phyloP scores from a whole-genome alignment of 2,888 invertebrate species.

The Branchellion lobata region DNA sequence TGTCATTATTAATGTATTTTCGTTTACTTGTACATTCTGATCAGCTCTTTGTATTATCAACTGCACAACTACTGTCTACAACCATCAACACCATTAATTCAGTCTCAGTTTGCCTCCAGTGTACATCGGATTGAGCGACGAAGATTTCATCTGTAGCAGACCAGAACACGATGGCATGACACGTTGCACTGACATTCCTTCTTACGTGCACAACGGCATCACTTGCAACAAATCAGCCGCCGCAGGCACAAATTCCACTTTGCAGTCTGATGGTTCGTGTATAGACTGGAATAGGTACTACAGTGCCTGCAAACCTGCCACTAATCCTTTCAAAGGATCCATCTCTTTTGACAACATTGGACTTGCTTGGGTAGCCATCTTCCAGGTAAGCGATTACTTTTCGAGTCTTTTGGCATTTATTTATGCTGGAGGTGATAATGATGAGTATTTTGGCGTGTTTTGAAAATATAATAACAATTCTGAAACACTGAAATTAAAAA shows the following conservation, averaged over 20 bases:
- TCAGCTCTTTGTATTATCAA: neutral
- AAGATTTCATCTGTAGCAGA: constrained; percentile 92
- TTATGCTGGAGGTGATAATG: too few species aligned
- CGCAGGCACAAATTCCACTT: constrained; percentile 68
- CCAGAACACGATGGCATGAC: constrained; percentile 94
- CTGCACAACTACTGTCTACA: neutral
- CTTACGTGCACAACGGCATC: constrained; percentile 70
- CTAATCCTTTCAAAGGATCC: constrained; percentile 97
- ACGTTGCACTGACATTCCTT: constrained; percentile 64
- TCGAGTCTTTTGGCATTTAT: neutral
- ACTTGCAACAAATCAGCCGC: constrained; percentile 77
- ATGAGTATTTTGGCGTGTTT: too few species aligned
- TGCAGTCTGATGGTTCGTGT: constrained; percentile 69
- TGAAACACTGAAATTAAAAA: too few species aligned
- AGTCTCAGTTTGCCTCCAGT: constrained; percentile 47
- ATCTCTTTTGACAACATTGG: constrained; percentile 99
- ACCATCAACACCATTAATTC: constrained; percentile 3
- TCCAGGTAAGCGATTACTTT: constrained; percentile 85
- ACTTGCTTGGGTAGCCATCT: constrained; percentile 99
- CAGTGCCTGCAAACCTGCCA: constrained; percentile 84
- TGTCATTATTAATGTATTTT: neutral
- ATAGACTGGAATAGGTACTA: constrained; percentile 99
- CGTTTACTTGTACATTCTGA: neutral
- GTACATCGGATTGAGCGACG: constrained; percentile 47
- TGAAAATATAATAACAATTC: too few species aligned